A percentile compares a stretch with the other conserved stretches of the same genome.
These are phyloP conservation scores for Oryzias celebensis DNA, from an alignment of 2,113 vertebrate genomes.

Conservation along the genomic window DNA sequence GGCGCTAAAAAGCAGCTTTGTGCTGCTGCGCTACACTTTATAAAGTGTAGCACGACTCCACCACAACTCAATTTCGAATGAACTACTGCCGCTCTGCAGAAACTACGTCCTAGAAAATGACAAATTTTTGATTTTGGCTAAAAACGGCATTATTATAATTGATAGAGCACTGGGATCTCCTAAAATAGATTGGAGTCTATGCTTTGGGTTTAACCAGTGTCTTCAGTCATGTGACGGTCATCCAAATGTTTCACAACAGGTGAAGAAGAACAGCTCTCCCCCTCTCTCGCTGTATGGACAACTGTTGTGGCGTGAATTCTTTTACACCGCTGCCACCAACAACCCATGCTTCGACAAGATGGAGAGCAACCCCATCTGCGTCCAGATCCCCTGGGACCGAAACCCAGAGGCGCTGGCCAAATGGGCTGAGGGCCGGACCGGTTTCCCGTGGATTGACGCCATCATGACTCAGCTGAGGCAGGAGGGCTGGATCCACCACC, in stretches of 20 bases:
- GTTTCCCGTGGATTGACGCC: slow-evolving; percentile 98
- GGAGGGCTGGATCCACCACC: slow-evolving; percentile 97
- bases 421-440: slow-evolving; percentile 95
- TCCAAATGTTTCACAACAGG: slow-evolving; percentile 67
- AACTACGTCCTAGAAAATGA: too few species aligned
- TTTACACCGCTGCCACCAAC: slow-evolving; percentile 96
- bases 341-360: slow-evolving; percentile 99
- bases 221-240: too few species aligned
- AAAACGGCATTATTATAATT: too few species aligned
- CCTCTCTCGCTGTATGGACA: slow-evolving; percentile 97
- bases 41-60: too few species aligned
- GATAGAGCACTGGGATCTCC: too few species aligned
- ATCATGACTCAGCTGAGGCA: slow-evolving; percentile 98
- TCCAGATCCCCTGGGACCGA: slow-evolving; percentile 98
- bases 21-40: too few species aligned
- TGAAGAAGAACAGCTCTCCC: slow-evolving; percentile 97
- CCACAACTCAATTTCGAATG: too few species aligned
- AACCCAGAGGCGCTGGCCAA: slow-evolving; percentile 97
- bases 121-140: too few species aligned
- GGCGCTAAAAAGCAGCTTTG: too few species aligned
- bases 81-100: too few species aligned
- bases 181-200: too few species aligned
- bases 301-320: slow-evolving; percentile 97
- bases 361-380: slow-evolving; percentile 98
- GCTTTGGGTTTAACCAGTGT: too few species aligned